Evolutionary conservation across 2,797 vertebrate species (phyloP).

Genomic region (Chloroceryle amazona): DNA sequence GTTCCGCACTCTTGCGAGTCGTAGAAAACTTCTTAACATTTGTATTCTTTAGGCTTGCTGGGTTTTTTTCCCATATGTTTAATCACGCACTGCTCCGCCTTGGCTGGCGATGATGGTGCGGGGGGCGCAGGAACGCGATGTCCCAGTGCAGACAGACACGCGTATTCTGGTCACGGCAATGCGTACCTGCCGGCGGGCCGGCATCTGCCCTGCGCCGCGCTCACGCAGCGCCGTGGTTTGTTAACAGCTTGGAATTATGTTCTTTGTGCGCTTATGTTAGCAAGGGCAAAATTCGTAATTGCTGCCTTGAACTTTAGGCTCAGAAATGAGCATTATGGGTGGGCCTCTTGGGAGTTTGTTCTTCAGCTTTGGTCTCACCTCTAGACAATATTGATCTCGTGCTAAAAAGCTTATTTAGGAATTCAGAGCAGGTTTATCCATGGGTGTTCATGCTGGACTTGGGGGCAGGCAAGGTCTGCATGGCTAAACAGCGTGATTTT

Average conservation of each 20-base stretch:
- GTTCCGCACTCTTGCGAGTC: rapidly evolving
- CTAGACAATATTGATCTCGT: neutral
- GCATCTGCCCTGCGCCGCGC: neutral
- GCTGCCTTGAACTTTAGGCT: neutral
- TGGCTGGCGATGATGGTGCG: neutral
- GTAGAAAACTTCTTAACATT: neutral
- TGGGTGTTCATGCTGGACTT: rapidly evolving
- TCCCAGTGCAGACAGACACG: neutral
- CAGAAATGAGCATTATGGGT: neutral
- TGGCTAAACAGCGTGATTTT: neutral
- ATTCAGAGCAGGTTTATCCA: neutral
- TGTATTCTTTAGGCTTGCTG: rapidly evolving
- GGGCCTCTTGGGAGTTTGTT: neutral
- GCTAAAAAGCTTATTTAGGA: neutral
- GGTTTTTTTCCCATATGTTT: rapidly evolving
- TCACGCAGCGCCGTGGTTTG: neutral
- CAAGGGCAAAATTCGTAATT: rapidly evolving
- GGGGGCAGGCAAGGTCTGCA: neutral
- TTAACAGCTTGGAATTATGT: rapidly evolving
- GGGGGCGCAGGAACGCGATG: neutral
- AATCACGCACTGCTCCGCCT: neutral
- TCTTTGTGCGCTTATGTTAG: rapidly evolving
- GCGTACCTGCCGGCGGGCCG: neutral
- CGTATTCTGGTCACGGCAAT: neutral
- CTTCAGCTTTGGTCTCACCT: neutral